These are phyloP conservation scores for Zoanthus solanderi DNA, from an alignment of 92 coral and sea anemone species.

Conservation along the genomic window DNA sequence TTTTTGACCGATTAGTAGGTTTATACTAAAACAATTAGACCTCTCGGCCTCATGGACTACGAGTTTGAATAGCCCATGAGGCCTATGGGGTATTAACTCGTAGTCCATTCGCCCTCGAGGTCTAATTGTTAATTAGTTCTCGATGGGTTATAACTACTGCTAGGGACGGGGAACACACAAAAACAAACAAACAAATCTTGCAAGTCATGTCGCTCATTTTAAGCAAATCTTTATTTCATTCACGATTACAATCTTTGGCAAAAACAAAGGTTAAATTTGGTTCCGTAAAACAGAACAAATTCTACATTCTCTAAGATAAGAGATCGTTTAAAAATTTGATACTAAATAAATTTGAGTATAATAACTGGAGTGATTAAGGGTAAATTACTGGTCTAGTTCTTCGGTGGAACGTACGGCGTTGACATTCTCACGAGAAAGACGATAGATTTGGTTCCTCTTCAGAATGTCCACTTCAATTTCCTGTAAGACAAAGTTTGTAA, in stretches of 20 bases:
- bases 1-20: too few species aligned
- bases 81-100: too few species aligned
- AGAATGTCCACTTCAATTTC: conserved; percentile 38
- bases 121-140: too few species aligned
- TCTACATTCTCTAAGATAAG: neutral
- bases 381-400: conserved; percentile 10
- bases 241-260: neutral
- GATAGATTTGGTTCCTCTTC: conserved; percentile 38
- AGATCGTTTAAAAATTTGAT: neutral
- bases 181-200: too few species aligned
- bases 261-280: neutral
- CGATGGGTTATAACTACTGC: too few species aligned
- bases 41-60: too few species aligned
- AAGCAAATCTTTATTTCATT: conserved; percentile 8
- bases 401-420: neutral
- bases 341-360: neutral
- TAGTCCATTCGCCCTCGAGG: too few species aligned
- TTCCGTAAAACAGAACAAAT: conserved; percentile 1
- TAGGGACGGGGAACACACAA: too few species aligned
- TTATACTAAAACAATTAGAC: too few species aligned
- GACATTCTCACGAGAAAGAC: neutral
- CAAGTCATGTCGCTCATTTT: neutral
- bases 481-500: neutral
- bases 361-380: neutral
- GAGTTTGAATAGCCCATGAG: too few species aligned